phyloP scores from a whole-genome alignment of 2,797 vertebrate species.

The Anas capensis region DNA sequence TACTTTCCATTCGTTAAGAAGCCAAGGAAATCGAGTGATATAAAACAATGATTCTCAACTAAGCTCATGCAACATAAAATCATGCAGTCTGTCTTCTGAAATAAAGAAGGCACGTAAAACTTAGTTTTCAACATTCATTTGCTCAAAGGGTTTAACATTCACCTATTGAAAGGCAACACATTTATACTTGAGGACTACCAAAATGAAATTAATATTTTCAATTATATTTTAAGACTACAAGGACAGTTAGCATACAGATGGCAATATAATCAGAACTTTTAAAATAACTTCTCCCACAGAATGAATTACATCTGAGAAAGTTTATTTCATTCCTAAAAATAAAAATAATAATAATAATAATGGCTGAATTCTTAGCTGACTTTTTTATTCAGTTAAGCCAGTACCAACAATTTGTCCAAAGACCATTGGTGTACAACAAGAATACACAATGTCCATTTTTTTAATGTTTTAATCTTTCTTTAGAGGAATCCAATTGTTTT shows the following conservation, averaged over 20 bases:
- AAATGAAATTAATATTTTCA: neutral
- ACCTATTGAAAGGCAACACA: neutral
- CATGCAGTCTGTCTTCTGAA: neutral
- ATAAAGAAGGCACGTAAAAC: neutral
- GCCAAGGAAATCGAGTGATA: neutral
- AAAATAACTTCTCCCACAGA: neutral
- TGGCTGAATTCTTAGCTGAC: too few relatives aligned
- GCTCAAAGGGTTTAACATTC: neutral
- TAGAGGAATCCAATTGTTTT: slow-evolving; percentile 15
- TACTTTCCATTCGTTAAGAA: neutral
- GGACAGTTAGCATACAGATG: neutral
- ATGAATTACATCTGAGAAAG: neutral
- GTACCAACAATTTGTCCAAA: slow-evolving; percentile 44
- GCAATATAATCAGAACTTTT: neutral
- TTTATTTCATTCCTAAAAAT: neutral
- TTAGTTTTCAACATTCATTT: neutral
- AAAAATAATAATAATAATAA: neutral
- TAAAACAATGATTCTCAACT: neutral
- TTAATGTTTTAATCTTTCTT: neutral
- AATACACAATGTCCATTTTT: slow-evolving; percentile 1
- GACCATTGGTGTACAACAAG: slow-evolving; percentile 11
- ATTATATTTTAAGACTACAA: neutral
- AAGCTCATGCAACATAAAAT: neutral
- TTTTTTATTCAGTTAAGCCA: neutral
- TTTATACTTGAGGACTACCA: neutral